These are phyloP conservation scores for Rhynchomys soricoides DNA, from an alignment of 2,113 vertebrate genomes.

Conservation along the genomic window DNA sequence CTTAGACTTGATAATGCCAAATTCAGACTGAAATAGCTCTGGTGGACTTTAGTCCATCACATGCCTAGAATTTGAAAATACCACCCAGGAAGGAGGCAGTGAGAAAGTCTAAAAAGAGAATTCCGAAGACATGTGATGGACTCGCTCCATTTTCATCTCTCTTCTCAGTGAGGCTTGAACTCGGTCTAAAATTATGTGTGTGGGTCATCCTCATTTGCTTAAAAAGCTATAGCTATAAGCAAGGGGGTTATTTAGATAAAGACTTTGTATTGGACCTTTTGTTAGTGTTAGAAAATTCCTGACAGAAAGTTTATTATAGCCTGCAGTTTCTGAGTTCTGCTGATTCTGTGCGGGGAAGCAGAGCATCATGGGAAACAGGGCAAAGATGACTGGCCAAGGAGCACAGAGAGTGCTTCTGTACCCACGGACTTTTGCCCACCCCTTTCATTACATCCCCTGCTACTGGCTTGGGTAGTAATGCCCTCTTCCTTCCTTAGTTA, in stretches of 20 bases:
- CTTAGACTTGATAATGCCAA: constrained; percentile 57
- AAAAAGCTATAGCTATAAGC: background rate
- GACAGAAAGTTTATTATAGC: background rate
- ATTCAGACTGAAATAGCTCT: constrained; percentile 74
- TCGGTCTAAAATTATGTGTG: constrained; percentile 35
- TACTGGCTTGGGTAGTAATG: background rate
- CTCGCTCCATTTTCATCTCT: constrained; percentile 34
- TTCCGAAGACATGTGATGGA: background rate
- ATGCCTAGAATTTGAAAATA: constrained; percentile 68
- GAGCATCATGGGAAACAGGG: background rate
- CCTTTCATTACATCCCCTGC: background rate
- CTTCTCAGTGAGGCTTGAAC: constrained; percentile 32
- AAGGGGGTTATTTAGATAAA: background rate
- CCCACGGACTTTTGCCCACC: background rate
- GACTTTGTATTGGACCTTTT: background rate
- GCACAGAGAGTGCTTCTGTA: background rate
- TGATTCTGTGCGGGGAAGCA: background rate
- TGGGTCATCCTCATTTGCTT: constrained; percentile 32
- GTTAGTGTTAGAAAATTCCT: background rate
- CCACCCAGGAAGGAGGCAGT: background rate
- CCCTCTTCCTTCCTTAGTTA: background rate
- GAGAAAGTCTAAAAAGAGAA: constrained; percentile 53
- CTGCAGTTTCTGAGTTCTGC: background rate
- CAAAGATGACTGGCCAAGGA: background rate
- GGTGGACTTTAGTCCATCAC: constrained; percentile 51